Evolutionary conservation across 2,888 invertebrate genomes (phyloP), one percentile per base, ranked within the genome.

Genomic region (Luperina testacea): DNA sequence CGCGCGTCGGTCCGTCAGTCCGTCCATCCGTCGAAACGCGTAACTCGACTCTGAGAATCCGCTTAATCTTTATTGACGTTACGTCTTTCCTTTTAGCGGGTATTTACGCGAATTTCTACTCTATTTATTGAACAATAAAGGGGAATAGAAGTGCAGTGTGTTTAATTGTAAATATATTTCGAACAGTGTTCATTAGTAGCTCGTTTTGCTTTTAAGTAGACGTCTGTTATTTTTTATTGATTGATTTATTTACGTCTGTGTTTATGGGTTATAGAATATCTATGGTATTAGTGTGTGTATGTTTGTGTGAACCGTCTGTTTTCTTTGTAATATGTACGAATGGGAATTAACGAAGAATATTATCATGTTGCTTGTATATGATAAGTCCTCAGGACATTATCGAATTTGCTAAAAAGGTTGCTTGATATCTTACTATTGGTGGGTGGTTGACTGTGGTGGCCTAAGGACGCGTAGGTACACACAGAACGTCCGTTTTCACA

Each of bases 1-100:
- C 57, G 57, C n/a, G 57, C 57, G 13, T 59, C 91, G 65, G 92
- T 91, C 92, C 90, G 90, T 92, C 92, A 75, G 92, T 91, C 92
- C 83, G 92, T 91, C 91, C 85, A 90, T 90, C 90, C 88, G 91
- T 90, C 91, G 91, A 92, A 89, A 89, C 82, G 88, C 89, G 89
- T 89, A 89, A 89, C 89, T 90, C 90, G 89, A 92, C 91, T 90
- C 92, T 90, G 88, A 86, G 91, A 91, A 92, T 92, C 90, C 91
- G 88, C 91, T 92, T 94, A 94, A 94, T 94, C 94, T 93, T 93
- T 94, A 94, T 94, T 94, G 94, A 94, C 94, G 90, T 88, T 74
- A 77, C 78, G 70, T 75, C 72, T 88, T 83, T 80, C 77, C 76
- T 75, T 92, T 78, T 77, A 32, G 63, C 76, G 15, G 11, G 13